phyloP scores from a whole-genome alignment of 2,888 invertebrate genomes.

The Hemistola chrysoprasaria region DNA sequence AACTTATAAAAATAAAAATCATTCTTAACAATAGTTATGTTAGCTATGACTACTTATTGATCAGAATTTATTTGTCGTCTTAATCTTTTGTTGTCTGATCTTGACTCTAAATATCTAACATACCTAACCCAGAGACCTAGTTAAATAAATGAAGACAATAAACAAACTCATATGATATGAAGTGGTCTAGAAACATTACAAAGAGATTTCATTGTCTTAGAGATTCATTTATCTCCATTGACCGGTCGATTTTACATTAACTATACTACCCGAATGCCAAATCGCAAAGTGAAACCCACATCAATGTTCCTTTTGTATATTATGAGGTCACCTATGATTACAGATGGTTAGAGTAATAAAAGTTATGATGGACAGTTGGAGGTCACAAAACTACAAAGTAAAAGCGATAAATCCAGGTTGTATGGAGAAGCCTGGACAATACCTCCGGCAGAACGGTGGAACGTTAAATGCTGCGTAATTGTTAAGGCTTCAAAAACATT shows the following conservation, averaged over 20 bases:
- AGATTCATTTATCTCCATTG: constrained; percentile 24
- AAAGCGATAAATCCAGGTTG: constrained; percentile 44
- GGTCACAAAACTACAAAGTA: constrained; percentile 43
- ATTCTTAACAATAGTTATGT: too few species aligned
- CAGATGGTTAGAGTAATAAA: constrained; percentile 47
- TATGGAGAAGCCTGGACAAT: constrained; percentile 38
- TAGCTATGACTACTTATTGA: too few species aligned
- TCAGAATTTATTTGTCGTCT: too few species aligned
- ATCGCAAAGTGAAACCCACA: constrained; percentile 29
- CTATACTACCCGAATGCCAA: constrained; percentile 16
- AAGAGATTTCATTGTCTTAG: constrained; percentile 11
- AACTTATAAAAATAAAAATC: too few species aligned
- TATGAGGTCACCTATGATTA: constrained; percentile 50
- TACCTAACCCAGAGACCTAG: too few species aligned
- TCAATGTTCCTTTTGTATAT: constrained; percentile 27
- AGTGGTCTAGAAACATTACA: constrained; percentile 12
- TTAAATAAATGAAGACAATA: too few species aligned
- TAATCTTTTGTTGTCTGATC: too few species aligned
- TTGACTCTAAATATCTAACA: too few species aligned
- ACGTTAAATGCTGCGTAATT: constrained; percentile 18
- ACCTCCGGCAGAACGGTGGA: constrained; percentile 18
- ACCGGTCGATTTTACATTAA: constrained; percentile 11
- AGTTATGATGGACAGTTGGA: constrained; percentile 51
- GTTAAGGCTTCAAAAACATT: constrained; percentile 6
- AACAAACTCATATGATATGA: too few species aligned